Conservation (phyloP, 2,113 vertebrate genomes). For the Raphicerus campestris region DNA sequence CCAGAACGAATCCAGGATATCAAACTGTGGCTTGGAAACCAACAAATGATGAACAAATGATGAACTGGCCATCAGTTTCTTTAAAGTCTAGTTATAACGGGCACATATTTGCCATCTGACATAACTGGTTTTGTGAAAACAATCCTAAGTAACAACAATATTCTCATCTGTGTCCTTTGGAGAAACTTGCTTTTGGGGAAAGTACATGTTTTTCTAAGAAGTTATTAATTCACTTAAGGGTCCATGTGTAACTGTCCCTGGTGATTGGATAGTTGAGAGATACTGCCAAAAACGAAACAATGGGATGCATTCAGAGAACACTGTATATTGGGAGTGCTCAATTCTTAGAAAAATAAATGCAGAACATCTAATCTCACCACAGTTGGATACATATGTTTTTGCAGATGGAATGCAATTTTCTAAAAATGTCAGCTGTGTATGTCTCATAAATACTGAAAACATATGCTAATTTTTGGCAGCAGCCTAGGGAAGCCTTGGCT, state of each 20-base stretch:
- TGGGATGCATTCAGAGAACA: slow-evolving; percentile 46
- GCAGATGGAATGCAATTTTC: slow-evolving; percentile 49
- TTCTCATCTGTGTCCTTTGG: background rate
- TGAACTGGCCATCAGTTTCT: background rate
- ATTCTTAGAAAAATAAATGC: slow-evolving; percentile 62
- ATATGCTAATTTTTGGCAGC: slow-evolving; percentile 51
- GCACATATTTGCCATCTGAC: background rate
- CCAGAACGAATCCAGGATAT: background rate
- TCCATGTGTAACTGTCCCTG: background rate
- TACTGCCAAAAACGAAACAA: slow-evolving; percentile 55
- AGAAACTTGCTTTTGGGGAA: slow-evolving; percentile 12
- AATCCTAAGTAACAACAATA: background rate
- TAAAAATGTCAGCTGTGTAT: slow-evolving; percentile 54
- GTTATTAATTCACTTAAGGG: slow-evolving; percentile 45
- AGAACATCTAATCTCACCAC: slow-evolving; percentile 62
- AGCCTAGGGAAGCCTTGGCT: background rate
- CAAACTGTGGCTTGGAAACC: background rate
- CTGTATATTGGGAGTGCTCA: slow-evolving; percentile 17
- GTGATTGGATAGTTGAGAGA: slow-evolving; percentile 13
- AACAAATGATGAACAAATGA: background rate
- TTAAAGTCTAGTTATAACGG: background rate
- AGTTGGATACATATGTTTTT: slow-evolving; percentile 68
- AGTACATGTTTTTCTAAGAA: slow-evolving; percentile 24
- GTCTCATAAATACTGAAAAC: slow-evolving; percentile 49
- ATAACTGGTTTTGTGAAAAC: slow-evolving; percentile 11